phyloP scores from a whole-genome alignment of 1,140 invertebrate species.

The Nasonia giraulti region DNA sequence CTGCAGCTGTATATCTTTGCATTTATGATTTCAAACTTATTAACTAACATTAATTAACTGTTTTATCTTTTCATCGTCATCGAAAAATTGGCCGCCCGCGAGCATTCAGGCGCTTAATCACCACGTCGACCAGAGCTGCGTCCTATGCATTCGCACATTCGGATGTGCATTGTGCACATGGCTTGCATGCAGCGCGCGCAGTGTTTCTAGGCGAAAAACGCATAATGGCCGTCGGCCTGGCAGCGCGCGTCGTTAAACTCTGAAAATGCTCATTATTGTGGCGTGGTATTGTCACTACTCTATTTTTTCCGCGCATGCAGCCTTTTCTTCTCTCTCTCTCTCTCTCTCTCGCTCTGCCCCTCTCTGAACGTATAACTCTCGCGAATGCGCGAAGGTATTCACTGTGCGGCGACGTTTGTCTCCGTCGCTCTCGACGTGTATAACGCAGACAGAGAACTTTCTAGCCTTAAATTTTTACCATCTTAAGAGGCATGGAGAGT shows the following conservation, averaged over 20 bases:
- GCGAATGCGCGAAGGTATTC: background rate
- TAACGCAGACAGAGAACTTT: background rate
- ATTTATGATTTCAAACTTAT: too few relatives aligned
- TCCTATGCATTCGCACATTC: background rate
- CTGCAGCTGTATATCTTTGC: too few relatives aligned
- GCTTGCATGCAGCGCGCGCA: background rate
- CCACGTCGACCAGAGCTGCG: background rate
- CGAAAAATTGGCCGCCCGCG: slow-evolving; percentile 24
- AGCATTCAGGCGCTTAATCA: slow-evolving; percentile 15
- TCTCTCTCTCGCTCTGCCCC: too few relatives aligned
- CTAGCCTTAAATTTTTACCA: too few relatives aligned
- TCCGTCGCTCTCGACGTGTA: background rate
- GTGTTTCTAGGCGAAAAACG: background rate
- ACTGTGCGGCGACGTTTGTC: background rate
- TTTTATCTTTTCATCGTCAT: too few relatives aligned
- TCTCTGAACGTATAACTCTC: background rate
- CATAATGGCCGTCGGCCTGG: slow-evolving; percentile 33
- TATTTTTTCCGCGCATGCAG: slow-evolving; percentile 37
- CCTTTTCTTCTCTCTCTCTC: background rate
- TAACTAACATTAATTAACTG: too few relatives aligned
- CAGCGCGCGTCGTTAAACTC: slow-evolving; percentile 42
- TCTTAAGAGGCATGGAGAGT: background rate
- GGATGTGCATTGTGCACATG: background rate
- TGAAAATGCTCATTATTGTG: slow-evolving; percentile 52
- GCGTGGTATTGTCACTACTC: slow-evolving; percentile 31